Percentiles rank a stretch among this genome's conserved stretches.
Conservation (phyloP, 1,140 invertebrate genomes). For the Leptinotarsa lineolata region DNA sequence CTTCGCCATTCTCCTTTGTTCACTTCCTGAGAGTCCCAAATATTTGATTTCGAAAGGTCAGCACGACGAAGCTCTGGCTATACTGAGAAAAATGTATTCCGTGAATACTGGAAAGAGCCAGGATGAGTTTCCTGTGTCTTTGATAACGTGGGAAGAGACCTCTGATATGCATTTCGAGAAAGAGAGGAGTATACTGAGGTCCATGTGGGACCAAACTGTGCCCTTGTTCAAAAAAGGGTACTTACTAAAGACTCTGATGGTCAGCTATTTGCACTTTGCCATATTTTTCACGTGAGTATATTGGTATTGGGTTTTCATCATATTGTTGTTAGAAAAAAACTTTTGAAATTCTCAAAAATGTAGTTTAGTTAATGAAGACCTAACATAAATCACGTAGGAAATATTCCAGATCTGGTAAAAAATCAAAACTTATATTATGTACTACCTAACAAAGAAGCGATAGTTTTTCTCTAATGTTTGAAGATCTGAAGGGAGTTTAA, state of each 20-base stretch:
- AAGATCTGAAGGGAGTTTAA: no score
- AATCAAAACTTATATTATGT: no score
- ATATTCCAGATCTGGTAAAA: no score
- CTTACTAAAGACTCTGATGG: conserved; percentile 61
- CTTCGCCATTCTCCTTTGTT: conserved; percentile 59
- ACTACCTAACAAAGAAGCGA: no score
- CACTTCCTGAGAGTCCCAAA: conserved; percentile 77
- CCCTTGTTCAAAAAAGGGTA: conserved; percentile 60
- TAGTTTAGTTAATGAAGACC: no score
- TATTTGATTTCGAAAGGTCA: conserved; percentile 69
- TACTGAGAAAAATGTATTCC: conserved; percentile 57
- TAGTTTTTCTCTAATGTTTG: no score
- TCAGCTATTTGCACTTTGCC: conserved; percentile 63
- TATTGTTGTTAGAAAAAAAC: no score
- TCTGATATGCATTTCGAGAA: conserved; percentile 27
- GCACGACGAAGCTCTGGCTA: conserved; percentile 63
- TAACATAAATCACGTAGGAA: no score
- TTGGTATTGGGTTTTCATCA: no score
- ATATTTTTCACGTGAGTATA: conserved; percentile 57
- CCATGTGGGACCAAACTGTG: conserved; percentile 57
- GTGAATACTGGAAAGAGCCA: conserved; percentile 64
- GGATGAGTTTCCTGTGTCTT: conserved; percentile 67
- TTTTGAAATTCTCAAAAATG: no score
- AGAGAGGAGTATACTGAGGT: conserved; percentile 37
- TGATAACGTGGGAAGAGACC: conserved; percentile 39